Base-by-base conservation (phyloP, 2,888 invertebrate genomes). In the Tortrix viridana region DNA sequence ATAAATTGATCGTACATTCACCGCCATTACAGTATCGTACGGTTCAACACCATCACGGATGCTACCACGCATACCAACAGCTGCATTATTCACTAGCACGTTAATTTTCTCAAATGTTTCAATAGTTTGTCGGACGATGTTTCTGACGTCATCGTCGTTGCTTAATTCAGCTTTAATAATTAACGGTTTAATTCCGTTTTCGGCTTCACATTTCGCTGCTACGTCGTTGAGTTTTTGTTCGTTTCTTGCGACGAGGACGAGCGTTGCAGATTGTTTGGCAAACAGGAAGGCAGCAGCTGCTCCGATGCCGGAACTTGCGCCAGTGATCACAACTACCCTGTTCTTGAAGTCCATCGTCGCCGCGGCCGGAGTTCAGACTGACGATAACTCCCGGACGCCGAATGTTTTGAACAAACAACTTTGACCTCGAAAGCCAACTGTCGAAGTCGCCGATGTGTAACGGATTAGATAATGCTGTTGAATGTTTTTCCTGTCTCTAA, bases 61-160 rank as follows among this genome's bases (percentile, higher is more conserved):
- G 20, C 94, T 93, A 4, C 97, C 98, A 14, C 84, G 85, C 73
- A 95, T 94, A 54, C 97, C 87, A 26, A 95, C 93, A 9, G 98
- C 98, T 38, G 98, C 98, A 86, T 96, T 97, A 81, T 98, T 97
- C 3, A 97, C 93, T 49, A 97, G 82, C 37, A 97, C 94, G 88
- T 97, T 96, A 12, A 97, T 89, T 70, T 93, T 94, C 1, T 94
- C 94, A 76, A 93, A 96, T 68, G 93, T 93, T 54, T 93, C 85
- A 5, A 97, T 85, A 0, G 97, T 95, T 44, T 94, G 89, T 2
- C 93, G 88, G 5, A 97, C 80, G 64, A 97, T 94, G 41, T 89
- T 89, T 73, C 94, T 93, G 0, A 94, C 92, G 69, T 96, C 96
- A 7, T 87, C 87, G 76, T 97, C 96, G 62, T 94, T 93, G 0